Evolutionary conservation across 2,113 vertebrate genomes (phyloP), one percentile per base, ranked within the genome.

Genomic region (Forbesichthys agassizii): DNA sequence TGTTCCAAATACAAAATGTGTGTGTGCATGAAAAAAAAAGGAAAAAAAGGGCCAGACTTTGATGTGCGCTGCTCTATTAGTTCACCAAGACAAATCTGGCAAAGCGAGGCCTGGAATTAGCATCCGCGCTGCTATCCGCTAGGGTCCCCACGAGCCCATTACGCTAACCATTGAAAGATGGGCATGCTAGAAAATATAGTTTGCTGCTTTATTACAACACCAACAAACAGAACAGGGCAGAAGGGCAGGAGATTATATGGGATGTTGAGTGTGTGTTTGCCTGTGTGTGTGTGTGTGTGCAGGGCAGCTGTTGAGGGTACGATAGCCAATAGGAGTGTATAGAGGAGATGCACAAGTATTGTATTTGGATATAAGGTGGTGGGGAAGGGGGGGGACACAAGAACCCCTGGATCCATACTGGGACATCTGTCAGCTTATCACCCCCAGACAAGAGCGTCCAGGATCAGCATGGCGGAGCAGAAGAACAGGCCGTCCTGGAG

Each of bases 361-460:
- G 68, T 64, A 64, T 36, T 14, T 27, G 54, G 54, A 7, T 18
- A 33, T 14, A 16, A 18, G 7, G 14, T 16, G n/a, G 53, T 12
- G 53, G 53, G 16, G 49, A 14, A 9, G 16, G 18, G 63, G 48
- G 55, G 54, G 51, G 68, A 78, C 13, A 16, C 6, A 54, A 72
- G 77, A 79, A 79, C 73, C 71, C 79, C 83, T 74, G 78, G 84
- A 83, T 78, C 86, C 80, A 82, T 81, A 85, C 81, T 82, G 83
- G 82, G 87, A 84, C 85, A 85, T 83, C 88, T 90, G 87, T 81
- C 85, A 81, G 88, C 90, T 93, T 93, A 94, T 93, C 93, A 84
- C 88, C 89, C 88, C 82, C 86, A 89, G 88, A 93, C 92, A 93
- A 92, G 86, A 89, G 81, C 84, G 89, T 81, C 87, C 82, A 69